Conservation (phyloP, 2,113 vertebrate genomes). For the Neotoma lepida region DNA sequence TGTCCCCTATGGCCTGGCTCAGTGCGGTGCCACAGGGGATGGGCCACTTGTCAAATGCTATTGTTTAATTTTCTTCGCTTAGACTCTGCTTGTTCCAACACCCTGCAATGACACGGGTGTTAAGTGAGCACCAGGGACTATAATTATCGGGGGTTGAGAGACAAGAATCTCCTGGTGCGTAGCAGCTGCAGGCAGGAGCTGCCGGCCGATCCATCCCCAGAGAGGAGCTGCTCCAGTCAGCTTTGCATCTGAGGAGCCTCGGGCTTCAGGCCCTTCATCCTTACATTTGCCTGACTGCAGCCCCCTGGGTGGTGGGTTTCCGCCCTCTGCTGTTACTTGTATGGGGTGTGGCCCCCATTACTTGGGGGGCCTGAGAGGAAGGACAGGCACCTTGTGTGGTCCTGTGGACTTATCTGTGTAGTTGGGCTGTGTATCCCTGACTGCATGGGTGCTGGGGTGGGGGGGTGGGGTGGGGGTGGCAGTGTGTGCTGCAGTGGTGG, state of each 20-base stretch:
- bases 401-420: background rate
- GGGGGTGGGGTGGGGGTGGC: too few relatives aligned
- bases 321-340: background rate
- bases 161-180: constrained; percentile 70
- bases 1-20: background rate
- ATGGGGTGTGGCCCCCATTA: background rate
- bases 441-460: background rate
- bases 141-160: constrained; percentile 76
- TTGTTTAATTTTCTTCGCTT: constrained; percentile 71
- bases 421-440: background rate
- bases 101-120: constrained; percentile 77
- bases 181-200: constrained; percentile 68
- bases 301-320: background rate
- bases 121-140: constrained; percentile 67
- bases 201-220: constrained; percentile 55
- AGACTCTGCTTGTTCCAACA: constrained; percentile 68
- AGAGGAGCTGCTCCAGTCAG: constrained; percentile 7
- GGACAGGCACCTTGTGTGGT: constrained; percentile 43
- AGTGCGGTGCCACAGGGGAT: background rate
- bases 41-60: constrained; percentile 67
- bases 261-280: background rate
- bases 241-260: background rate
- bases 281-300: background rate
- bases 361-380: background rate
- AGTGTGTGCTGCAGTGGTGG: background rate